Base-by-base conservation (phyloP, 2,888 invertebrate genomes). In the Hedya salicella region DNA sequence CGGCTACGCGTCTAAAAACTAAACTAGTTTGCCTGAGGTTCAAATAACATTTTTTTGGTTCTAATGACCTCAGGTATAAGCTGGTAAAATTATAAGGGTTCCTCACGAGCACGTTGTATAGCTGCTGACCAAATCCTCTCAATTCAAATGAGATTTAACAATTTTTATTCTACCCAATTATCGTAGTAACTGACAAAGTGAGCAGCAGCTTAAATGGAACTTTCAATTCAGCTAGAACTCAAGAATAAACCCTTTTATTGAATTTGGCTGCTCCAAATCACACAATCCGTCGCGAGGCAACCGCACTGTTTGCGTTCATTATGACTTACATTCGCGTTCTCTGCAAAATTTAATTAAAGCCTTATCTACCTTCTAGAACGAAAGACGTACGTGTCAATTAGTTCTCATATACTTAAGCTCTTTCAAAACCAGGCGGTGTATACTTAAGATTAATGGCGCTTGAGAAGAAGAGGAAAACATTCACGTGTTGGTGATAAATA, bases 321-420 rank as follows among this genome's bases (percentile, higher is more conserved):
- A 57, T 57, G 57, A 57, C 44, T 57, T 46, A 57, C 57, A 57
- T 46, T 30, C 46, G 46, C 57, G 57, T 19, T 57, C 56, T 30
- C 44, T 57, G 57, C 57, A 46, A 57, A 57, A 57, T 57, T 57
- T 57, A 57, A 57, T 57, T 57, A 57, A 57, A n/a, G 44, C 13
- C 36, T 9, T 9, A 9, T 36, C 11, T 44, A 21, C 44, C 44
- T 25, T 8, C 5, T 19, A 44, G 1, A 17, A 4, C n/a, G n/a
- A 32, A 8, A 42, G 32, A 46, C 44, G 9, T 6, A 8, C 46
- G 32, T 32, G 44, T 32, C 3, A 44, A 32, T 17, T 19, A n/a
- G 0, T 16, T 13, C 8, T n/a, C 44, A 11, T 4, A 17, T 8
- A 14, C 44, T 46, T 46, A 46, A 44, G 57, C 17, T n/a, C 44